Base-by-base conservation (phyloP, 2,113 vertebrate genomes). In the Prochilodus magdalenae region DNA sequence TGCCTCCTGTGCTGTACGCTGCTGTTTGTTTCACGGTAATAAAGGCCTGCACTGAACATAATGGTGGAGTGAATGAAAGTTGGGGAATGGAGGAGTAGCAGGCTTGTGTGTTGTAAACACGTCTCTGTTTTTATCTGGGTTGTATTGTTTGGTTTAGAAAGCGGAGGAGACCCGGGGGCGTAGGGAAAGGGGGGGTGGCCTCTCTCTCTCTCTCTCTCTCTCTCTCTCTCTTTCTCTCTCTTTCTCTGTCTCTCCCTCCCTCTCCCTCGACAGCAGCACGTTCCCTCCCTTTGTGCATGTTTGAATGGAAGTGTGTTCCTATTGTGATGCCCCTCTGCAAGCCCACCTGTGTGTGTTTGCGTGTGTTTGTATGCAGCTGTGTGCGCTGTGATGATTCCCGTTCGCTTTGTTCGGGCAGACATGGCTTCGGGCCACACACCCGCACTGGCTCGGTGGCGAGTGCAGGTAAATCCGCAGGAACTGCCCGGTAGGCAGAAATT, bases 401-500 rank as follows among this genome's bases (percentile, higher is more conserved):
- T 27, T 47, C 55, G 60, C 70, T 81, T 73, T 82, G 75, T 84
- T 84, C 55, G 59, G 44, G 36, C 75, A 69, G 73, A 84, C 71
- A 22, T 78, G 74, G 77, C 80, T 77, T 7, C 13, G 29, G 79
- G 80, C 80, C 74, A 78, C 69, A 73, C 20, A 26, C 51, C 67
- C 40, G 27, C 14, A 26, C 20, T 33, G 57, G 7, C 57, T 29
- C 71, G 57, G 47, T 75, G 55, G 75, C 76, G 55, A 40, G 66
- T 24, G n/a, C 73, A 51, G 62, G 75, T 85, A 83, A 82, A 73
- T 76, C 73, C 76, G 63, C 72, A 33, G 62, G 72, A 85, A 73
- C 66, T 51, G 83, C 57, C 76, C 80, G 67, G 81, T 51, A 36
- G 73, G 75, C 73, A 86, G 75, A 89, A 87, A 88, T 86, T 72